Conservation (phyloP, 2,888 invertebrate genomes). For the Epistrophe eligans region DNA sequence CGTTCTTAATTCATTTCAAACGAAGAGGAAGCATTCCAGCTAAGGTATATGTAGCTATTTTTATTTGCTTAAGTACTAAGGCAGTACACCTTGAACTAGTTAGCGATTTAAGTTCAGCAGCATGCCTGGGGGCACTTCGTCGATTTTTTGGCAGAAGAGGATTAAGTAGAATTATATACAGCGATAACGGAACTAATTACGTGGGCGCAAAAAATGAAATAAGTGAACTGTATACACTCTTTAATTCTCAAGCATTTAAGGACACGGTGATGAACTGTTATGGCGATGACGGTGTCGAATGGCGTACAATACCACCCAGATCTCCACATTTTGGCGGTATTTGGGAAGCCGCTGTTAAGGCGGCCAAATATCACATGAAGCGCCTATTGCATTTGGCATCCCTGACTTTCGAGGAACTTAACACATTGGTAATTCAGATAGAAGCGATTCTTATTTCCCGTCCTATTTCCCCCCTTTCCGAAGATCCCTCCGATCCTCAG, state of each 20-base stretch:
- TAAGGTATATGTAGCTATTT: too few relatives aligned
- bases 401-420: background rate
- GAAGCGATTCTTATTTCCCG: background rate
- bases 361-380: constrained; percentile 3
- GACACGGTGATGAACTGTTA: background rate
- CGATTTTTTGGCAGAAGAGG: background rate
- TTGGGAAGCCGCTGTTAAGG: constrained; percentile 8
- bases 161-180: background rate
- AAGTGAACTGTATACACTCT: too few relatives aligned
- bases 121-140: background rate
- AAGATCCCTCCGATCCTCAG: background rate
- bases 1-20: background rate
- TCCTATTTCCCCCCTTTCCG: background rate
- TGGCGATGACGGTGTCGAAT: background rate
- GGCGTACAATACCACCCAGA: constrained; percentile 1
- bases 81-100: background rate
- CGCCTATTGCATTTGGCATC: constrained; percentile 2
- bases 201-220: too few relatives aligned
- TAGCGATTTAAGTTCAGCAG: constrained; percentile 2
- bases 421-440: background rate
- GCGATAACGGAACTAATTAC: background rate
- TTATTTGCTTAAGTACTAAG: background rate
- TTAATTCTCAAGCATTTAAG: background rate
- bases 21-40: too few relatives aligned
- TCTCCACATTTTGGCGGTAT: background rate